Percentiles rank a stretch among this genome's conserved stretches.
phyloP scores from a whole-genome alignment of 2,888 invertebrate species.

The Temnothorax ravouxi region DNA sequence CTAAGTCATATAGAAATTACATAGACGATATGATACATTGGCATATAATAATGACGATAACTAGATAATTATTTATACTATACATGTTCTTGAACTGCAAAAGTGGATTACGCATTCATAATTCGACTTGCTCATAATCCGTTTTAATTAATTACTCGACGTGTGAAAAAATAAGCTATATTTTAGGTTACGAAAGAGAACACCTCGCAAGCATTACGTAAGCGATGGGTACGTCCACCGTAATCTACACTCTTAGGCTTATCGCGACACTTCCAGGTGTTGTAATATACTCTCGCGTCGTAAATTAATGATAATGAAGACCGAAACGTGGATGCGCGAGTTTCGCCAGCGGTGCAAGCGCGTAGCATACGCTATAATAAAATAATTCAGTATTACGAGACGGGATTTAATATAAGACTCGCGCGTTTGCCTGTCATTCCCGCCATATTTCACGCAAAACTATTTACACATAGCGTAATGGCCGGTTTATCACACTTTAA shows the following conservation, averaged over 20 bases:
- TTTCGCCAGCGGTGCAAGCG: conserved; percentile 21
- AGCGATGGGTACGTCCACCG: conserved; percentile 54
- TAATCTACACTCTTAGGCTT: conserved; percentile 69
- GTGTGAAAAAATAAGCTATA: conserved; percentile 41
- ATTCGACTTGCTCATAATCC: background rate
- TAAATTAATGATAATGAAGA: conserved; percentile 72
- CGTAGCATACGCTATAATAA: conserved; percentile 30
- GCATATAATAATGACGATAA: background rate
- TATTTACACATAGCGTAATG: conserved; percentile 36
- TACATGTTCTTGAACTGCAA: background rate
- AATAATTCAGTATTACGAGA: conserved; percentile 45
- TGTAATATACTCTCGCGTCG: conserved; percentile 60
- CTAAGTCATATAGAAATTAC: background rate
- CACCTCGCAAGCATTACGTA: conserved; percentile 58
- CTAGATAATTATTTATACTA: too few species aligned
- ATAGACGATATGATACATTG: background rate
- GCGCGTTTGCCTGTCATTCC: conserved; percentile 21
- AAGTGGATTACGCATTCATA: background rate
- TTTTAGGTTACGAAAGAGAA: conserved; percentile 37
- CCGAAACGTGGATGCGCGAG: conserved; percentile 40
- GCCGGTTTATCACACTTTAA: conserved; percentile 33
- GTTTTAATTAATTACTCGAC: conserved; percentile 27
- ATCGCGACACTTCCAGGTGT: conserved; percentile 61
- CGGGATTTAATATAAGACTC: conserved; percentile 26
- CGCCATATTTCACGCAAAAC: conserved; percentile 38